These are phyloP conservation scores for Acropora yongei DNA, from an alignment of 64 coral and sea anemone species.

Conservation along the genomic window DNA sequence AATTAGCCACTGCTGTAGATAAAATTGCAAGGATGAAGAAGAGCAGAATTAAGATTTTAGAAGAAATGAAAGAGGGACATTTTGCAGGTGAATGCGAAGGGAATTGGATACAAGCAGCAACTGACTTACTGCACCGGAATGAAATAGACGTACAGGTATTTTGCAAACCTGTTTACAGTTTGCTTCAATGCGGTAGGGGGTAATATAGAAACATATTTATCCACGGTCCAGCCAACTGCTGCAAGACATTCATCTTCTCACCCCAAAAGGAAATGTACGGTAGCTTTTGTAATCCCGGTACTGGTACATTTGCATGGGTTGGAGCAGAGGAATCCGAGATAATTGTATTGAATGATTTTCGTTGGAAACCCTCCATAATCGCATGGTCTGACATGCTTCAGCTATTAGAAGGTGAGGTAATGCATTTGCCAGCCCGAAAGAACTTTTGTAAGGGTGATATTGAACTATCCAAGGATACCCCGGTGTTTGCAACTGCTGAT, in stretches of 20 bases:
- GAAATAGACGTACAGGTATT: conserved; percentile 7
- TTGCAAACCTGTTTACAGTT: conserved; percentile 24
- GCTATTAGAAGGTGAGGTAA: background rate
- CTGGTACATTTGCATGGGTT: conserved; percentile 25
- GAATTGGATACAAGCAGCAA: conserved; percentile 22
- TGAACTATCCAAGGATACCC: no score
- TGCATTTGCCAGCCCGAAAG: conserved; percentile 1
- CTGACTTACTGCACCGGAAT: conserved; percentile 7
- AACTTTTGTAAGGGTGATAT: conserved; percentile 24
- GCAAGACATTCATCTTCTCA: conserved; percentile 57
- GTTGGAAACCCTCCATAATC: background rate
- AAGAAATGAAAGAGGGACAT: background rate
- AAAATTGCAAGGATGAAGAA: background rate
- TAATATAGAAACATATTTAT: conserved; percentile 71
- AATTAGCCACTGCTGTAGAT: conserved; percentile 7
- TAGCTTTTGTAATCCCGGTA: conserved; percentile 65
- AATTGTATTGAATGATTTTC: no score
- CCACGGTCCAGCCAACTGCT: conserved; percentile 48
- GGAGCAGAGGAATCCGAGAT: no score
- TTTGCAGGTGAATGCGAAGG: conserved; percentile 44
- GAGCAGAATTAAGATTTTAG: conserved; percentile 47
- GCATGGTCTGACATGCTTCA: no score
- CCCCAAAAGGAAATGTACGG: conserved; percentile 51
- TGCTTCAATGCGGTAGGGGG: conserved; percentile 20
- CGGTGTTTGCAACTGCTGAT: no score